These are phyloP conservation scores for Todiramphus saurophagus DNA, from an alignment of 2,113 vertebrate genomes.

Conservation along the genomic window DNA sequence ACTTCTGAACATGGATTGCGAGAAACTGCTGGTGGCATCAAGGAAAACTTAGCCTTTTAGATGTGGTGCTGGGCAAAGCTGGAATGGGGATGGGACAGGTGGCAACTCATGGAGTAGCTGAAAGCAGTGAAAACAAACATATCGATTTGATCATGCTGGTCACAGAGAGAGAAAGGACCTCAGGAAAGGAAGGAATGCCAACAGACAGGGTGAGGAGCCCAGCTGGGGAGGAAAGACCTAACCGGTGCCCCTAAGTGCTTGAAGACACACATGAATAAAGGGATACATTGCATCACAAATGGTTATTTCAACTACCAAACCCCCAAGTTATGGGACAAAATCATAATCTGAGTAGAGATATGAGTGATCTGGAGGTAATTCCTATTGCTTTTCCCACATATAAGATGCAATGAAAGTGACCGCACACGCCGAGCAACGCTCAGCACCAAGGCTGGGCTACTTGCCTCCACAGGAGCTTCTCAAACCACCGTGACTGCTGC, in stretches of 20 bases:
- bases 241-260: background rate
- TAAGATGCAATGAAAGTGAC: background rate
- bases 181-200: background rate
- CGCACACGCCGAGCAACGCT: background rate
- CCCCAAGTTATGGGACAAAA: background rate
- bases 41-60: background rate
- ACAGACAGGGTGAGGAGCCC: background rate
- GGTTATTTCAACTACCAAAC: background rate
- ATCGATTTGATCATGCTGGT: background rate
- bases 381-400: background rate
- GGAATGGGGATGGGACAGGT: background rate
- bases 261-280: background rate
- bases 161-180: background rate
- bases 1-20: background rate
- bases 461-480: background rate
- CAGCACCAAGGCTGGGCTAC: background rate
- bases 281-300: background rate
- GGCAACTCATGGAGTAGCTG: background rate
- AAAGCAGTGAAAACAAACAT: background rate
- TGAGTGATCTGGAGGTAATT: background rate
- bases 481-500: background rate
- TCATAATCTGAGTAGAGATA: background rate
- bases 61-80: background rate
- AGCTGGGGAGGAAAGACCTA: background rate
- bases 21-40: background rate